Base-by-base conservation (phyloP, 2,797 vertebrate genomes). In the Distichodus sexfasciatus region DNA sequence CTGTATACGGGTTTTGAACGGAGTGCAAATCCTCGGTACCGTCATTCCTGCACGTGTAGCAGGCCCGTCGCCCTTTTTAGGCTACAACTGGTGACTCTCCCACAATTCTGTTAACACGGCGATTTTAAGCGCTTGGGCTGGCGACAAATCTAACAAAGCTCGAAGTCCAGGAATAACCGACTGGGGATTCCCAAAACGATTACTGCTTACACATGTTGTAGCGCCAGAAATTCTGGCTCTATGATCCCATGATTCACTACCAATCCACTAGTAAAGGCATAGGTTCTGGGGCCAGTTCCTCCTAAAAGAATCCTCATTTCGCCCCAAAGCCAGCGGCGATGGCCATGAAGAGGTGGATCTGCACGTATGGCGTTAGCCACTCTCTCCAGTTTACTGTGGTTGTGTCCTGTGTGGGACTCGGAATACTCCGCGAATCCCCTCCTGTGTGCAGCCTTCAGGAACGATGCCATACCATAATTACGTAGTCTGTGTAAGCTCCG, bases 231-330 rank as follows among this genome's bases (percentile, higher is more conserved):
- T 83, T 87, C 59, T 85, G 76, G 51, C 84, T 84, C 62, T 1
- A 84, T 85, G 7, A 87, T 70, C n/a, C 87, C 87, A 89, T 7
- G 81, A 2, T 46, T 88, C 85, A 15, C 66, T 85, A 33, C 85
- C 85, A 3, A 89, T 77, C 87, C 86, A 88, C 51, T 86, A 33
- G 31, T 3, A 9, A 9, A 33, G 79, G 75, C 29, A 74, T 72
- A 36, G 84, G 76, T 9, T 33, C 4, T 33, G 4, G 3, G 4
- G 31, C 31, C n/a, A n/a, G n/a, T n/a, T n/a, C n/a, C n/a, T n/a
- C n/a, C n/a, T n/a, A n/a, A n/a, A n/a, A n/a, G n/a, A n/a, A n/a
- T n/a, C n/a, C n/a, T n/a, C n/a, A n/a, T n/a, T n/a, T n/a, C n/a
- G n/a, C n/a, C n/a, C n/a, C n/a, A n/a, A n/a, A n/a, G n/a, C n/a